phyloP scores from a whole-genome alignment of 2,113 vertebrate species.

The Coturnix japonica region DNA sequence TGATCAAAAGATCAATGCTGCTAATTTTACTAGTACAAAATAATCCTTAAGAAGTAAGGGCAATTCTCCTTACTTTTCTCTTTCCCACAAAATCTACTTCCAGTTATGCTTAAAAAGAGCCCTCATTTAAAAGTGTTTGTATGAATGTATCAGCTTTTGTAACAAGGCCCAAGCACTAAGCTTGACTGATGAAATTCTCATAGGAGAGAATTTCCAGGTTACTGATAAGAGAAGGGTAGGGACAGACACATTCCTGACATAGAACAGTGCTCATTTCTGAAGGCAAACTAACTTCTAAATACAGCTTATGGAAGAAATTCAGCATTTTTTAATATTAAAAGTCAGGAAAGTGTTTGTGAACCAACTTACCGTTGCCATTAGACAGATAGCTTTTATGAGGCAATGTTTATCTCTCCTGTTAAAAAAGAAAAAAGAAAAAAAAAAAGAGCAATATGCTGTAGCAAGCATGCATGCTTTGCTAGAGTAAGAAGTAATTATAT shows the following conservation, averaged over 20 bases:
- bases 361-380: neutral
- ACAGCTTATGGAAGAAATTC: neutral
- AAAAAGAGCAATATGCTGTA: too few species aligned
- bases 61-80: neutral
- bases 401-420: neutral
- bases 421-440: neutral
- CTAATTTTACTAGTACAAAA: neutral
- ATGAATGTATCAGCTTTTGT: neutral
- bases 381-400: neutral
- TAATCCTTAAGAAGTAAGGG: neutral
- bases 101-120: neutral
- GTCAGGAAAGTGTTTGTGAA: neutral
- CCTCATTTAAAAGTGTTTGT: neutral
- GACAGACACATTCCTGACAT: fast-evolving
- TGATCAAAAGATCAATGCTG: neutral
- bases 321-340: neutral
- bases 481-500: neutral
- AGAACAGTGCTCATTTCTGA: neutral
- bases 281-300: neutral
- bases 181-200: neutral
- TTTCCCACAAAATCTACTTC: neutral
- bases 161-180: neutral
- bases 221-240: neutral
- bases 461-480: neutral
- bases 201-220: neutral